Percentiles rank a stretch among this genome's conserved stretches.
Conservation (phyloP, 2,113 vertebrate genomes). For the Tragulus kanchil region DNA sequence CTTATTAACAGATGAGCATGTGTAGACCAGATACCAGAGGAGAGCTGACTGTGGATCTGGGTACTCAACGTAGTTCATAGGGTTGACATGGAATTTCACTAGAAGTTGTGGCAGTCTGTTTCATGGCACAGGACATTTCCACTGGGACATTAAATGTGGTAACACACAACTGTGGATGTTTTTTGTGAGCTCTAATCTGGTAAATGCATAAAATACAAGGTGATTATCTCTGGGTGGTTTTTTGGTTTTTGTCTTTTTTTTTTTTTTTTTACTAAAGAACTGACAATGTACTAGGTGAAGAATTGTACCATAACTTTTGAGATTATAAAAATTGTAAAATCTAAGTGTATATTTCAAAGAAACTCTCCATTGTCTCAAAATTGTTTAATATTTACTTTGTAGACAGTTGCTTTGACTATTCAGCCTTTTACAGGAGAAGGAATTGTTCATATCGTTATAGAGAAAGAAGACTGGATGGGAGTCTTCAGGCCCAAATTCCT, state of each 20-base stretch:
- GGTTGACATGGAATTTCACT: not conserved
- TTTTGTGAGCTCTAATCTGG: constrained; percentile 20
- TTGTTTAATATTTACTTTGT: constrained; percentile 29
- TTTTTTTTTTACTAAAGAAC: constrained; percentile 16
- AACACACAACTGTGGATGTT: not conserved
- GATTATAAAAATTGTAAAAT: constrained; percentile 34
- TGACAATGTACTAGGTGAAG: constrained; percentile 27
- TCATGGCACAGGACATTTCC: constrained; percentile 3
- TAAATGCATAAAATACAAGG: constrained; percentile 28
- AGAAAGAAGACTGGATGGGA: not conserved
- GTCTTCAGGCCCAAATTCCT: not conserved
- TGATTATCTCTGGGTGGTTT: not conserved
- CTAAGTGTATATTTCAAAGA: constrained; percentile 18
- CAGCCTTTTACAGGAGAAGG: not conserved
- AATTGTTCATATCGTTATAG: not conserved
- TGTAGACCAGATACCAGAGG: not conserved
- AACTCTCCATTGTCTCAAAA: not conserved
- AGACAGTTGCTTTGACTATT: constrained; percentile 14
- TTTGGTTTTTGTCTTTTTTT: not conserved
- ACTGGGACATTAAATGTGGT: constrained; percentile 27
- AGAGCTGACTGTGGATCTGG: not conserved
- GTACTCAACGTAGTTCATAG: not conserved
- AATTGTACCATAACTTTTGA: constrained; percentile 10
- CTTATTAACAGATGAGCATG: not conserved
- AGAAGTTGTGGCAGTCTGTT: not conserved